Evolutionary conservation across 2,888 invertebrate species (phyloP).

Genomic region (Heliconius hortense): DNA sequence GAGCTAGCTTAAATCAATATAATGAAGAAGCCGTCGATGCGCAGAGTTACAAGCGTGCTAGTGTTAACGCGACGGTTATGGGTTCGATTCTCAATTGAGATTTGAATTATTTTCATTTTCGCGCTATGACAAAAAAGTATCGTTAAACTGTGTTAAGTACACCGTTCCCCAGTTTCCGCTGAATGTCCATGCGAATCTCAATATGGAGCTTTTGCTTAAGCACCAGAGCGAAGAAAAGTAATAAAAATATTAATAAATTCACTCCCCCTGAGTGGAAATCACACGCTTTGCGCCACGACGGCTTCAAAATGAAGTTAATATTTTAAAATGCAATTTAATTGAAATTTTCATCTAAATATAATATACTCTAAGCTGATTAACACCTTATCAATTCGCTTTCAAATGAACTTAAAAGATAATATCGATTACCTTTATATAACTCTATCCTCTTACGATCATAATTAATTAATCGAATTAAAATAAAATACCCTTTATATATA

Average conservation of each 20-base stretch:
- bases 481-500: not conserved
- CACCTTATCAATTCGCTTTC: not conserved
- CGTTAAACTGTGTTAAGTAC: too few relatives aligned
- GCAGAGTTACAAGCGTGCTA: too few relatives aligned
- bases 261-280: too few relatives aligned
- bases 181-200: too few relatives aligned
- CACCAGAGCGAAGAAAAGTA: too few relatives aligned
- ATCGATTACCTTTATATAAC: not conserved
- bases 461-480: not conserved
- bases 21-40: not conserved
- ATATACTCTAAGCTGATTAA: conserved; percentile 4
- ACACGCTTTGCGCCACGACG: too few relatives aligned
- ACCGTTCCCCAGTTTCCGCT: too few relatives aligned
- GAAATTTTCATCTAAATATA: not conserved
- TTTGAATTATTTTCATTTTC: not conserved
- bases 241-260: too few relatives aligned
- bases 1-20: not conserved
- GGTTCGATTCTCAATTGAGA: not conserved
- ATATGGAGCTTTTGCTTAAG: too few relatives aligned
- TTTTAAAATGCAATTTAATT: not conserved
- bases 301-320: too few relatives aligned
- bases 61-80: not conserved
- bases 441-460: not conserved
- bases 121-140: not conserved
- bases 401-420: not conserved